Evolutionary conservation across 2,888 invertebrate species (phyloP), one percentile per base, ranked within the genome.

Genomic region (Sialis lutaria): DNA sequence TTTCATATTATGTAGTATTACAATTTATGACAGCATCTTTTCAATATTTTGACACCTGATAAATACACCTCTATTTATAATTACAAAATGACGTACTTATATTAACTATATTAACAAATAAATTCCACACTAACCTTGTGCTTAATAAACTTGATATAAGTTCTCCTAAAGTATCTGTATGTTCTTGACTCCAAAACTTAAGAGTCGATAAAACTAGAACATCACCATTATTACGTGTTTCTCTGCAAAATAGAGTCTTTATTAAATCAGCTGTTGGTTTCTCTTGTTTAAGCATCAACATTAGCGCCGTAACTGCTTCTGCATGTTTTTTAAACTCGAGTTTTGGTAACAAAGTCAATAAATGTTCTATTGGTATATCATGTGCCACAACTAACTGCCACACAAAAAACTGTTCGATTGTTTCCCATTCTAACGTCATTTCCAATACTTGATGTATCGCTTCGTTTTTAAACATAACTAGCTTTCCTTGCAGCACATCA

Each of bases 331-430:
- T 74, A 62, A 81, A 79, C 57, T 86, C 83, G 50, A 92, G 66
- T 58, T 88, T 87, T 12, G 81, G 77, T 54, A 85, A 66, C 54
- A 84, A 69, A 35, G 89, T 83, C 58, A 90, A 67, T 53, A 95
- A 80, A 60, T 85, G 82, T 59, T 92, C 91, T n/a, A 92, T 77
- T 46, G 90, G 84, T 60, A 95, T 85, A 63, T 91, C 89, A 63
- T 96, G 96, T 40, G 93, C 93, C 53, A 85, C 81, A 44, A 96
- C 77, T 49, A 98, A 72, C 65, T 96, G 95, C 97, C 97, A 98
- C 42, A 97, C 75, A 64, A 92, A 95, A 62, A 89, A 84, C 65
- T 98, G 97, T 64, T 97, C 96, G 56, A 93, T 89, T 2, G 95
- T 93, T 67, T 97, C 96, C 91, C 96, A 98, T 48, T 79, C 77